A percentile compares a stretch with the other conserved stretches of the same genome.
phyloP scores from a whole-genome alignment of 2,888 invertebrate species.

The Nemoura dubitans region DNA sequence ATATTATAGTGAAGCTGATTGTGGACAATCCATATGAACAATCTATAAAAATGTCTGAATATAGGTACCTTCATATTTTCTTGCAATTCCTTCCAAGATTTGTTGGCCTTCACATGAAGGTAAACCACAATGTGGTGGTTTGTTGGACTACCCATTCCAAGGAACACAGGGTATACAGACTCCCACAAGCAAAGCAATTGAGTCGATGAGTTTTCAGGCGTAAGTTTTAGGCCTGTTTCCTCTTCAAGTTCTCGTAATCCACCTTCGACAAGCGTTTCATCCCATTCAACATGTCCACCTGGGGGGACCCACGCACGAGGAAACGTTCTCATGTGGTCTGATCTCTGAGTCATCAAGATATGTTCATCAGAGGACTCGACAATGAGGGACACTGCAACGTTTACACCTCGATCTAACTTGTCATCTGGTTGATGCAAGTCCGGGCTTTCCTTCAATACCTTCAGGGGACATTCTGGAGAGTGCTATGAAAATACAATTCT shows the following conservation, averaged over 20 bases:
- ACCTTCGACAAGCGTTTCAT: constrained; percentile 56
- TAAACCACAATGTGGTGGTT: constrained; percentile 61
- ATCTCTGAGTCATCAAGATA: constrained; percentile 59
- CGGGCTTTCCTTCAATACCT: constrained; percentile 42
- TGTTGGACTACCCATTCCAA: constrained; percentile 58
- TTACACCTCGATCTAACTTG: constrained; percentile 48
- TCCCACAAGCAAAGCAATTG: constrained; percentile 55
- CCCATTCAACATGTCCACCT: constrained; percentile 58
- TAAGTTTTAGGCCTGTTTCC: constrained; percentile 59
- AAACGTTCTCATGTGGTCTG: constrained; percentile 59
- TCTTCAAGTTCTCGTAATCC: constrained; percentile 60
- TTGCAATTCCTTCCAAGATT: constrained; percentile 50
- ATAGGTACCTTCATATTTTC: constrained; percentile 49
- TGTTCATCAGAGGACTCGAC: constrained; percentile 58
- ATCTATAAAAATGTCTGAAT: not conserved
- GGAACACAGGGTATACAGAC: constrained; percentile 59
- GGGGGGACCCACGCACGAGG: constrained; percentile 63
- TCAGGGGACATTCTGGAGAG: constrained; percentile 51
- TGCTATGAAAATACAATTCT: constrained; percentile 47
- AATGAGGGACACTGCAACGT: constrained; percentile 58
- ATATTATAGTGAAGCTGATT: too few relatives aligned
- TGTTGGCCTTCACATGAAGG: constrained; percentile 55
- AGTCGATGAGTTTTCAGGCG: constrained; percentile 40
- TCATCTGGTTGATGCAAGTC: constrained; percentile 35
- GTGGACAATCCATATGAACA: too few relatives aligned